phyloP scores from a whole-genome alignment of 2,888 invertebrate genomes.

The Amiota communis region DNA sequence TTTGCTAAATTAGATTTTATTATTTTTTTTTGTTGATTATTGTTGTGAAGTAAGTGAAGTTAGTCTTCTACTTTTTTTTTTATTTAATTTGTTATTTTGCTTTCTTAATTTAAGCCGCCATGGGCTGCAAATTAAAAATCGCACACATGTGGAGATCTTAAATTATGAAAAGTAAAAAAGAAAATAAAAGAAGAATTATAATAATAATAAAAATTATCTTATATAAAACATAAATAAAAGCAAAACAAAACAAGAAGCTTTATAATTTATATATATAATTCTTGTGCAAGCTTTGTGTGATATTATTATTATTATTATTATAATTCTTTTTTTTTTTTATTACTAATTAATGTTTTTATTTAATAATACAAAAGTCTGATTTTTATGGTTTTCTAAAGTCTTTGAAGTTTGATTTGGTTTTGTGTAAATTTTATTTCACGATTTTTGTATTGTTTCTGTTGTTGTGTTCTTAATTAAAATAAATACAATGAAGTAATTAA shows the following conservation, averaged over 20 bases:
- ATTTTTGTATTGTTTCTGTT: constrained; percentile 37
- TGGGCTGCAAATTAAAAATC: constrained; percentile 15
- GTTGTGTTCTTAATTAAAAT: constrained; percentile 54
- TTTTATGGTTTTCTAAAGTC: neutral
- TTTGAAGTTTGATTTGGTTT: neutral
- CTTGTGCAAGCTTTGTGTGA: neutral
- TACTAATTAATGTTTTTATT: too few relatives aligned
- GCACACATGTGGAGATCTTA: constrained; percentile 6
- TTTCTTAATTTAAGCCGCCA: neutral
- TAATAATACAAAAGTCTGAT: neutral
- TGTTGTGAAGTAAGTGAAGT: neutral
- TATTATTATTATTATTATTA: neutral
- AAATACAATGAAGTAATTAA: constrained; percentile 59
- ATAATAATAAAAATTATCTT: neutral
- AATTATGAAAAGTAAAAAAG: neutral
- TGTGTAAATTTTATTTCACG: constrained; percentile 36
- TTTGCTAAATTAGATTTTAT: constrained; percentile 2
- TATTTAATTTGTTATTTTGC: neutral
- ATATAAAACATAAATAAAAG: neutral
- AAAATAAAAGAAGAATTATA: neutral
- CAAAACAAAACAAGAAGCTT: neutral
- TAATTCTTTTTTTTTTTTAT: neutral
- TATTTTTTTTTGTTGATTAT: neutral
- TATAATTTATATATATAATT: constrained; percentile 3
- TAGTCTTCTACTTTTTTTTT: neutral